Evolutionary conservation across 1,140 invertebrate species (phyloP), one percentile per base, ranked within the genome.

Genomic region (Micrasema minimum): DNA sequence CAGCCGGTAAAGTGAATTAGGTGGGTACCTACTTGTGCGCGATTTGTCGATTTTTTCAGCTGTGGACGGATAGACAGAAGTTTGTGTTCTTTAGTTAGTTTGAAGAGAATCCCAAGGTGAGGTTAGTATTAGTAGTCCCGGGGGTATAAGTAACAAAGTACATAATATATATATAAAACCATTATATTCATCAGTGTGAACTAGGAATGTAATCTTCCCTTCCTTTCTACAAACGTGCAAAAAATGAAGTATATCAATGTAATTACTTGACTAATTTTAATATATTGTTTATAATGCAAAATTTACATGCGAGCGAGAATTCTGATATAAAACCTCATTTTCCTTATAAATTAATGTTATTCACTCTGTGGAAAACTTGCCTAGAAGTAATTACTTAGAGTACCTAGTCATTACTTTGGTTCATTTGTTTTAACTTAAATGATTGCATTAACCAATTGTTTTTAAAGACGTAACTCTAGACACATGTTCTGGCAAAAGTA

Each of bases 261-360:
- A 70, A 70, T 64, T 70, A 70, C 45, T 37, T 51, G 20, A 46
- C 68, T 70, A 70, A 20, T 50, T 70, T 50, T 61, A 35, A 46
- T 55, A 67, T 71, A 66, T 71, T 62, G 26, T 62, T 72, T 64
- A 70, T 70, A 69, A 74, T 84, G 83, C 83, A 83, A 83, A 83
- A 83, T 83, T 82, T 84, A 85, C 83, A 84, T 79, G 83, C 83
- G 82, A 84, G 81, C 83, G 83, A 85, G 83, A 85, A 84, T 83
- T 85, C 81, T 83, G 83, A 84, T 85, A 85, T 81, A 85, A 85
- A 85, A 85, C 82, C 81, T 80, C 80, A 83, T 82, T 81, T 83
- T 45, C 31, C 81, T 81, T 82, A 66, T 81, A 81, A 82, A 83
- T 83, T 82, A 81, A 84, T 83, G 83, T 82, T 74, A 50, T 83